A percentile compares a stretch with the other conserved stretches of the same genome.
phyloP scores from a whole-genome alignment of 2,797 vertebrate species.

The Okamejei kenojei region DNA sequence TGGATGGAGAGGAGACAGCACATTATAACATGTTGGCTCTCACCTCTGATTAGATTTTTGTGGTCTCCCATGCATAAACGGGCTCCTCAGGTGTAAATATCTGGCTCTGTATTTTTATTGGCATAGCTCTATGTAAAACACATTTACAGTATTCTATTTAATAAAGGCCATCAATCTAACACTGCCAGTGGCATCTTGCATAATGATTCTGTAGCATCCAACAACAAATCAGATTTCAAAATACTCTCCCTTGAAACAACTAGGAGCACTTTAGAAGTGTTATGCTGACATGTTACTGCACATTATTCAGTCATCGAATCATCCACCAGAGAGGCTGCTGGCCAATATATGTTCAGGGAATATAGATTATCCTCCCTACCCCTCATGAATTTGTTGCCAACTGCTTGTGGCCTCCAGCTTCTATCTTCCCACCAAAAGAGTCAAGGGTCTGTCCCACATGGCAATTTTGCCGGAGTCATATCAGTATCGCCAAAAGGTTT shows the following conservation, averaged over 20 bases:
- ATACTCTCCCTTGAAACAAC: background rate
- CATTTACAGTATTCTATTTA: conserved; percentile 8
- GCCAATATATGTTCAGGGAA: background rate
- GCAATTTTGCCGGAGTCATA: too few relatives aligned
- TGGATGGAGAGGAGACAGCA: background rate
- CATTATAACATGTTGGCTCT: background rate
- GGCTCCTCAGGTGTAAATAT: background rate
- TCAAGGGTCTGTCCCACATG: background rate
- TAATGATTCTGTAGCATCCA: background rate
- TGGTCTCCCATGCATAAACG: background rate
- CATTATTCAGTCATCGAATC: background rate
- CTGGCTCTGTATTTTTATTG: background rate
- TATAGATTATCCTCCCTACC: background rate
- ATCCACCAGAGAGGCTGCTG: background rate
- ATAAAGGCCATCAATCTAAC: conserved; percentile 28
- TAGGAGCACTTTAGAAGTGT: background rate
- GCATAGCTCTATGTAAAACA: background rate
- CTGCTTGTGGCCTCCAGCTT: background rate
- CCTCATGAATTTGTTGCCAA: background rate
- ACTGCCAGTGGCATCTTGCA: background rate
- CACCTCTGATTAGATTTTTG: background rate
- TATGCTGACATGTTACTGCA: background rate
- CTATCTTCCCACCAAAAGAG: background rate
- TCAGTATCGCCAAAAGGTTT: too few relatives aligned
- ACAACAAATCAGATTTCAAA: background rate